Evolutionary conservation across 2,113 vertebrate species (phyloP), one percentile per base, ranked within the genome.

Genomic region (Columba livia): DNA sequence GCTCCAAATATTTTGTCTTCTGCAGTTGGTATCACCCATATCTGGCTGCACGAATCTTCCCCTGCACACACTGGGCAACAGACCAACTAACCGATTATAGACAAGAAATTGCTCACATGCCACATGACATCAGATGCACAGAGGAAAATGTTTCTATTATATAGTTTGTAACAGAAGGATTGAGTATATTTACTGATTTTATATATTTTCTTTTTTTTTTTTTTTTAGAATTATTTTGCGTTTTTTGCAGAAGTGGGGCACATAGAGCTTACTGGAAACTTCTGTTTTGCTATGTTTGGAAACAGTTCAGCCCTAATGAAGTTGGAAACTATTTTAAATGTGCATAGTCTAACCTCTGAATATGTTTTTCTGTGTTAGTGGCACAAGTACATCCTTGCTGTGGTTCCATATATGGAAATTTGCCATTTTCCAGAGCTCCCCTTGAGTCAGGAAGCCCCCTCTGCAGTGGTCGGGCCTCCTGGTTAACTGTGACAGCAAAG

Each of bases 301-400:
- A 83, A 58, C 28, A 66, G 11, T 85, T 85, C 3, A 8, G 79
- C 31, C 15, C 31, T 58, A 77, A 42, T 36, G 61, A 73, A 88
- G 51, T 66, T 82, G 88, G 79, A 90, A 96, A 79, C 74, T 85
- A 60, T 88, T 90, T 84, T 57, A 83, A 73, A 88, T 16, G 75
- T 90, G 79, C 34, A 34, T 44, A 40, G 36, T 54, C 64, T 70
- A 80, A 51, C 60, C 67, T 53, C 56, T 69, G 67, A 80, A 21
- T 57, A 11, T 53, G 17, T 78, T 89, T 87, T 79, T 85, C 40
- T 92, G 47, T 56, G 69, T 70, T 38, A 28, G 72, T 62, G 47
- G 24, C 67, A 21, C 24, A 62, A 93, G 20, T 80, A 51, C 51
- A 20, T 92, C 26, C 60, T 85, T 61, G 50, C 64, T 90, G 44